Evolutionary conservation across 2,888 invertebrate genomes (phyloP).

Genomic region (Cloeon dipterum): DNA sequence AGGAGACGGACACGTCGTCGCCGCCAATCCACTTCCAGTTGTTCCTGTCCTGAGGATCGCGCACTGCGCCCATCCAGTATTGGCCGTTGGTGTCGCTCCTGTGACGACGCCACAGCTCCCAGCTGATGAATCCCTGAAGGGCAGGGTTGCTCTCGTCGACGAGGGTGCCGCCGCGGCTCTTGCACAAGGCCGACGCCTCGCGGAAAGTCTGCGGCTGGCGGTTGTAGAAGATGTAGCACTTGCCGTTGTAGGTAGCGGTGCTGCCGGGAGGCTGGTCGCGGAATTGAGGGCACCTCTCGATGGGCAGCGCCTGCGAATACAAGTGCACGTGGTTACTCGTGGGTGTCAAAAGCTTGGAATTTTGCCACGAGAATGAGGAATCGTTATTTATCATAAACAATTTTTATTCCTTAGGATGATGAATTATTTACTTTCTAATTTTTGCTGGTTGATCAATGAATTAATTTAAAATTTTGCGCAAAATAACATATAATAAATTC

Average conservation of each 20-base stretch:
- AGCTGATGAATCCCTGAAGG: conserved; percentile 79
- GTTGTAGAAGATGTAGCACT: conserved; percentile 86
- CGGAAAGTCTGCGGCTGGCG: conserved; percentile 58
- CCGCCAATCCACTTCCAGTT: conserved; percentile 84
- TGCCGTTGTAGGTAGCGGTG: conserved; percentile 82
- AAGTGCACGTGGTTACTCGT: too few species aligned
- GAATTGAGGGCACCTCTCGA: conserved; percentile 80
- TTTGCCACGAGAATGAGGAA: too few species aligned
- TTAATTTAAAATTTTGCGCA: background rate
- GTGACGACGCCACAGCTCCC: conserved; percentile 82
- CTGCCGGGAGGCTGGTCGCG: conserved; percentile 82
- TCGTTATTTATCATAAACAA: background rate
- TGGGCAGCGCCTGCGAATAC: conserved; percentile 45
- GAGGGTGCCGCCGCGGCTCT: conserved; percentile 56
- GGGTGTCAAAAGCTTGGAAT: too few species aligned
- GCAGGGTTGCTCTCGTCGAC: conserved; percentile 87
- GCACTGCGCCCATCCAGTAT: conserved; percentile 83
- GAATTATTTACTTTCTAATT: background rate
- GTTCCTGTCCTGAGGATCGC: conserved; percentile 51
- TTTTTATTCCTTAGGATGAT: background rate
- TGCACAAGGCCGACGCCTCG: conserved; percentile 59
- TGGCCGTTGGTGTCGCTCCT: conserved; percentile 75
- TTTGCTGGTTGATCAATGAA: background rate
- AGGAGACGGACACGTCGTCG: conserved; percentile 68
- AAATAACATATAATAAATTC: background rate